Percentiles rank a stretch among this genome's conserved stretches.
Evolutionary conservation across 2,888 invertebrate species (phyloP).

Genomic region (Apeira syringaria): DNA sequence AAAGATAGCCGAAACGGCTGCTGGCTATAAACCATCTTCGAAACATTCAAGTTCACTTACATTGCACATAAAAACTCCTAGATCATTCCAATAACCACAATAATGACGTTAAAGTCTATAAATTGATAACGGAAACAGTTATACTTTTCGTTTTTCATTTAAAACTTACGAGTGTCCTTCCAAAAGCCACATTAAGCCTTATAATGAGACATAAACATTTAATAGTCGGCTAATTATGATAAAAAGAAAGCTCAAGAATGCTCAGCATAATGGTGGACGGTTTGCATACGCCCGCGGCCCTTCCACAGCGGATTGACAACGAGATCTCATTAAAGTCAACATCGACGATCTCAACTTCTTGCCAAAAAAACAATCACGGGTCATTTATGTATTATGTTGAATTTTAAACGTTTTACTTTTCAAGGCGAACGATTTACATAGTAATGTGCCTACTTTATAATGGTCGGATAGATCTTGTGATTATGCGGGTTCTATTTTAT

Average conservation of each 20-base stretch:
- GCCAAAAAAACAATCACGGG: conserved; percentile 30
- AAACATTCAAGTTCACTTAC: too few relatives aligned
- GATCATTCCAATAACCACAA: too few relatives aligned
- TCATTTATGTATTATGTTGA: too few relatives aligned
- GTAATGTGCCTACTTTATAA: too few relatives aligned
- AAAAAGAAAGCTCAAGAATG: conserved; percentile 20
- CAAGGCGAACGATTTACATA: too few relatives aligned
- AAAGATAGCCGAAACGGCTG: too few relatives aligned
- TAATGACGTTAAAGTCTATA: background rate
- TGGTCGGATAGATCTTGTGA: too few relatives aligned
- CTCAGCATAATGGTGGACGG: conserved; percentile 32
- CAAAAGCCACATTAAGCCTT: conserved; percentile 2
- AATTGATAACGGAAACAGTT: background rate
- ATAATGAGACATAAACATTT: conserved; percentile 11
- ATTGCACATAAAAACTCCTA: too few relatives aligned
- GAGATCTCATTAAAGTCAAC: conserved; percentile 59
- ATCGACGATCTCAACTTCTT: conserved; percentile 31
- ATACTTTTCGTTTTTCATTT: background rate
- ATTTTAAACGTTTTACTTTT: too few relatives aligned
- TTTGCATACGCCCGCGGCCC: conserved; percentile 42
- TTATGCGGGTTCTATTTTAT: too few relatives aligned
- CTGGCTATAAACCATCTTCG: too few relatives aligned
- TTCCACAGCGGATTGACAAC: conserved; percentile 66
- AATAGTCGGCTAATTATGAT: conserved; percentile 19
- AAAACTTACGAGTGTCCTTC: background rate